Evolutionary conservation across 2,113 vertebrate species (phyloP).

Genomic region (Felis catus): F.catus_Fca126_mat1.0 CM031416.1:125908501-125909000

Average conservation of each 20-base stretch:
- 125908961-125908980: not conserved
- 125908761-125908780: not conserved
- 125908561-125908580: slow-evolving; percentile 8
- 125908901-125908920: not conserved
- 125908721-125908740: not conserved
- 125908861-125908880: not conserved
- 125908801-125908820: not conserved
- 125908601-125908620: not conserved
- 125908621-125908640: not conserved
- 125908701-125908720: not conserved
- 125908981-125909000: not conserved
- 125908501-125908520: not conserved
- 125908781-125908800: not conserved
- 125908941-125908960: not conserved
- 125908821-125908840: not conserved
- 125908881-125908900: not conserved
- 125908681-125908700: not conserved
- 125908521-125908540: slow-evolving; percentile 39
- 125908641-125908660: not conserved
- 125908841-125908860: not conserved
- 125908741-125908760: not conserved
- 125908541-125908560: not conserved
- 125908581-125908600: not conserved
- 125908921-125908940: not conserved
- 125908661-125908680: not conserved